A percentile compares a stretch with the other conserved stretches of the same genome.
Conservation (phyloP, 2,888 invertebrate species). For the Drosophila subsilvestris region DNA sequence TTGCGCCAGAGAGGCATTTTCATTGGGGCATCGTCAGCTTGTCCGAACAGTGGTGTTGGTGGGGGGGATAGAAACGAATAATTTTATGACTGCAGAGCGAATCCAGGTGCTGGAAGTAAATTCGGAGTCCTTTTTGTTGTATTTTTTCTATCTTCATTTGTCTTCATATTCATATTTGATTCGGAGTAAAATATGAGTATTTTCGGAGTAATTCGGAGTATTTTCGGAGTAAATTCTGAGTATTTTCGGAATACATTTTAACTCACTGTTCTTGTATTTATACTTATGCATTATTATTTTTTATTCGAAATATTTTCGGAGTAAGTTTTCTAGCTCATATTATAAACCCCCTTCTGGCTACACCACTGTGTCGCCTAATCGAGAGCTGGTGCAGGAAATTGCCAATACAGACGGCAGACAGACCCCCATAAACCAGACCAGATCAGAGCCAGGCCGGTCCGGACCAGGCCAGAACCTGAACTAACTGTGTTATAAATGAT, state of each 20-base stretch:
- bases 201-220: no score
- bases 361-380: conserved; percentile 15
- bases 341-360: not conserved
- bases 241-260: not conserved
- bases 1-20: conserved; percentile 71
- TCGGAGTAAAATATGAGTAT: no score
- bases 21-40: conserved; percentile 61
- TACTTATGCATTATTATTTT: not conserved
- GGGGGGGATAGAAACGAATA: not conserved
- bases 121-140: no score
- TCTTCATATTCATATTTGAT: no score
- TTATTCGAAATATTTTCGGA: not conserved
- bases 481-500: conserved; percentile 81
- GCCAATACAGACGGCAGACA: conserved; percentile 46
- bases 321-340: not conserved
- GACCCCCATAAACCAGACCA: conserved; percentile 14
- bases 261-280: not conserved
- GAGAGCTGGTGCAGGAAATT: conserved; percentile 57
- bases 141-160: no score
- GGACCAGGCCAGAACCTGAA: conserved; percentile 49
- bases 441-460: conserved; percentile 40
- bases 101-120: not conserved
- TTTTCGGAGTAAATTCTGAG: not conserved
- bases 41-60: conserved; percentile 11
- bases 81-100: not conserved